Base-by-base conservation (phyloP, 2,888 invertebrate species). In the Drepanosiphum platanoidis region DNA sequence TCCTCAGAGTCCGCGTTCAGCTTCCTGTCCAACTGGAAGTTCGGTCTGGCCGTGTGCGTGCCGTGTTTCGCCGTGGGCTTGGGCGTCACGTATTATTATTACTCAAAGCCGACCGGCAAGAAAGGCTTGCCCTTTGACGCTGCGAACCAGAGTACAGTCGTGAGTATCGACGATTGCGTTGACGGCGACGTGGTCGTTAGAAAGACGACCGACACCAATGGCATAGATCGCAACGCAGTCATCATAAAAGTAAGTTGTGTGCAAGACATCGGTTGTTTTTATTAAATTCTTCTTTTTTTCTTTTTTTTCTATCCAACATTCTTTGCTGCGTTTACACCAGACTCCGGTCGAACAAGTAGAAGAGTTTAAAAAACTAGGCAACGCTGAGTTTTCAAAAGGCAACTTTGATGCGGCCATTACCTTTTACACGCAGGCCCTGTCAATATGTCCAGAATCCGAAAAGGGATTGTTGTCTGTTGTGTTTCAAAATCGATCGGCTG, bases 401-500 rank as follows among this genome's bases (percentile, higher is more conserved):
- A 96, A 96, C 90, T 99, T 93, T 89, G 95, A 96, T 88, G 97
- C 97, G 89, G 99, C 99, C 22, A 95, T 98, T 86, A 90, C 92
- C 39, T 93, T 94, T 88, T 99, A 99, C 89, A 95, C 95, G 88
- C 95, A 95, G 90, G 99, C 99, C 1, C 98, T 99, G 83, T 96
- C 96, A 88, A 92, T 94, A 39, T 97, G 97, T 88, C 95, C 96
- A 0, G 91, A 91, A 87, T 92, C 94, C 86, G 93, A 94, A 88
- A 91, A 91, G 46, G 92, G 92, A 1, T 96, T 96, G 88, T 90
- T 97, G 84, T 94, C 98, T 0, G 97, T 96, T n/a, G 97, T 96
- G 90, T 97, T 97, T 90, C 98, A 98, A 90, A 98, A 98, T 89
- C 93, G 97, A 88, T 98, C 98, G 11, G 98, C 98, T n/a, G 96